A percentile compares a stretch with the other conserved stretches of the same genome.
Evolutionary conservation across 2,888 invertebrate species (phyloP).

Genomic region (Rhaphigaster nebulosa): DNA sequence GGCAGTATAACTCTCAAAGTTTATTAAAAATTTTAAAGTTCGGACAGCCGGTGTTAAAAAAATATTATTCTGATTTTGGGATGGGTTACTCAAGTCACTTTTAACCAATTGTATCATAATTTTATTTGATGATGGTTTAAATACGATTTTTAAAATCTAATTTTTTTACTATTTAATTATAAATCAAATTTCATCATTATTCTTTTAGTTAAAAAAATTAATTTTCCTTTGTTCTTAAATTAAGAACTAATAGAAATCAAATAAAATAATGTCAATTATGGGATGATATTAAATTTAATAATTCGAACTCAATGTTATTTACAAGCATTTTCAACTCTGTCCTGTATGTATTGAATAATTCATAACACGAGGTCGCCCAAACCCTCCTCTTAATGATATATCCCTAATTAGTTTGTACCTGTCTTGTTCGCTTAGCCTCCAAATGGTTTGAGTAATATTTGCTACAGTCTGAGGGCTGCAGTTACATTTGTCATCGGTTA

Average conservation of each 20-base stretch:
- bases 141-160: too few relatives aligned
- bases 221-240: background rate
- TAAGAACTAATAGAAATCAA: background rate
- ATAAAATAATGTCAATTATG: background rate
- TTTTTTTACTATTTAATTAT: too few relatives aligned
- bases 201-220: too few relatives aligned
- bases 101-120: too few relatives aligned
- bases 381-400: background rate
- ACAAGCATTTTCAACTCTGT: background rate
- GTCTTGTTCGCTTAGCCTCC: slow-evolving; percentile 3
- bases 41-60: too few relatives aligned
- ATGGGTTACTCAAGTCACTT: too few relatives aligned
- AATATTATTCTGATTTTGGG: too few relatives aligned
- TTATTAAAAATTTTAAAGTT: too few relatives aligned
- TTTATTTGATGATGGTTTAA: too few relatives aligned
- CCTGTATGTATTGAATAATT: slow-evolving; percentile 11
- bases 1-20: too few relatives aligned
- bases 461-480: background rate
- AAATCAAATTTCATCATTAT: too few relatives aligned
- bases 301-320: background rate
- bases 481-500: background rate
- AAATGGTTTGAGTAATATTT: background rate
- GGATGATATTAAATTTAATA: background rate
- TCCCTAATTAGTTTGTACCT: slow-evolving; percentile 6
- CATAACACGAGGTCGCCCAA: background rate